Percentiles rank a stretch among this genome's conserved stretches.
These are phyloP conservation scores for Ranitomeya variabilis DNA, from an alignment of 2,113 vertebrate species.

Conservation along the genomic window DNA sequence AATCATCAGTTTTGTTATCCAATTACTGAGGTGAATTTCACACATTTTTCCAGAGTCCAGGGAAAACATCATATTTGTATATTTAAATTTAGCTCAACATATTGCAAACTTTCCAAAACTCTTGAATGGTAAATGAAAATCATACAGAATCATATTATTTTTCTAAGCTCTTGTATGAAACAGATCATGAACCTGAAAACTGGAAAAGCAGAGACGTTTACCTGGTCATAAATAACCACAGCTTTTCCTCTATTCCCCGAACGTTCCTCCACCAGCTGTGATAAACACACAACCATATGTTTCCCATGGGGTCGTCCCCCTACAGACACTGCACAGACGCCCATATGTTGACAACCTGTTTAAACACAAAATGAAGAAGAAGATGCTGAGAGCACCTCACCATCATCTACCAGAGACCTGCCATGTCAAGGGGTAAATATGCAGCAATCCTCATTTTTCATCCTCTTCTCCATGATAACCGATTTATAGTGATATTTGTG, in stretches of 20 bases:
- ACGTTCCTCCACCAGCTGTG: conserved; percentile 44
- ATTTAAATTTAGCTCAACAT: neutral
- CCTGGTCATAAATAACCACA: conserved; percentile 49
- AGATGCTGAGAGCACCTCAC: neutral
- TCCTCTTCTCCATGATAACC: neutral
- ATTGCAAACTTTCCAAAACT: neutral
- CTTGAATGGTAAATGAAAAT: neutral
- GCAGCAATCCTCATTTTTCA: neutral
- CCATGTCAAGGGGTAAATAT: neutral
- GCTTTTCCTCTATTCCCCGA: conserved; percentile 30
- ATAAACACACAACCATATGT: conserved; percentile 43
- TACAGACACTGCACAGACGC: conserved; percentile 10
- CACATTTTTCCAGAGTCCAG: too few relatives aligned
- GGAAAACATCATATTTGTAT: too few relatives aligned
- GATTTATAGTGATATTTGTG: neutral
- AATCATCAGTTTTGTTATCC: neutral
- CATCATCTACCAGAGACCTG: neutral
- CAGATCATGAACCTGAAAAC: neutral
- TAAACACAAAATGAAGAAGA: conserved; percentile 4
- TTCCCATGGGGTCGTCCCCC: conserved; percentile 27
- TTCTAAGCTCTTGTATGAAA: neutral
- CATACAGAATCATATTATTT: neutral
- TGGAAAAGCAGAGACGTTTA: neutral
- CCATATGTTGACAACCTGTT: conserved; percentile 25
- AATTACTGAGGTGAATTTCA: too few relatives aligned